phyloP scores from a whole-genome alignment of 2,113 vertebrate genomes.

The Myotis brandtii region DNA sequence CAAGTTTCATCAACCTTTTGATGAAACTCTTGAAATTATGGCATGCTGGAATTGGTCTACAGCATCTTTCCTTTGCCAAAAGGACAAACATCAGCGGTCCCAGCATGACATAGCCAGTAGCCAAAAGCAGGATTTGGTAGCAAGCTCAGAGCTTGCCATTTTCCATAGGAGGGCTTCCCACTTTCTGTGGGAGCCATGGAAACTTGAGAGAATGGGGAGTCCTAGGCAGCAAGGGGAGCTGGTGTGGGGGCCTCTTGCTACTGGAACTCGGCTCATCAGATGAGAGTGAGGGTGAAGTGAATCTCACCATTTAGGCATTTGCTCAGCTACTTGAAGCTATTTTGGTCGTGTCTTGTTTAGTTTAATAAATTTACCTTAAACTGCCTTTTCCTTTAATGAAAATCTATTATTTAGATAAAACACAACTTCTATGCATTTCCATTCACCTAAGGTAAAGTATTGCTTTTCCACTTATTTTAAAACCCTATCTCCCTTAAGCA shows the following conservation, averaged over 20 bases:
- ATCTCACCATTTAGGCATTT: background rate
- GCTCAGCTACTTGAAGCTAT: background rate
- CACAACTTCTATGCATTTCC: background rate
- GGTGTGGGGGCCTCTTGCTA: background rate
- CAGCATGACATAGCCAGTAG: fast-evolving
- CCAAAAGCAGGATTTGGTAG: background rate
- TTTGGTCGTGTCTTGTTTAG: background rate
- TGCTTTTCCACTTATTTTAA: conserved; percentile 9
- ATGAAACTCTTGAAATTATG: too few species aligned
- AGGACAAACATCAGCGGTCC: background rate
- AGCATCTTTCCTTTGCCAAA: background rate
- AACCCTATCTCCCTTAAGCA: background rate
- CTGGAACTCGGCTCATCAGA: background rate
- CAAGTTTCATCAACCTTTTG: too few species aligned
- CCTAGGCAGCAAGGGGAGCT: background rate
- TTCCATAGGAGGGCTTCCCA: background rate
- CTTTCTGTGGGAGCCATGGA: background rate
- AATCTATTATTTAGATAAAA: conserved; percentile 48
- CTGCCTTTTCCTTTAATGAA: background rate
- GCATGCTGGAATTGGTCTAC: too few species aligned
- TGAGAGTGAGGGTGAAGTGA: background rate
- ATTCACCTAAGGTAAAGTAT: background rate
- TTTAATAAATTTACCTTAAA: background rate
- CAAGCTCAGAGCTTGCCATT: background rate
- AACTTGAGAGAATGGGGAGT: background rate